phyloP scores from a whole-genome alignment of 2,797 vertebrate species.

The Bovichtus diacanthus region DNA sequence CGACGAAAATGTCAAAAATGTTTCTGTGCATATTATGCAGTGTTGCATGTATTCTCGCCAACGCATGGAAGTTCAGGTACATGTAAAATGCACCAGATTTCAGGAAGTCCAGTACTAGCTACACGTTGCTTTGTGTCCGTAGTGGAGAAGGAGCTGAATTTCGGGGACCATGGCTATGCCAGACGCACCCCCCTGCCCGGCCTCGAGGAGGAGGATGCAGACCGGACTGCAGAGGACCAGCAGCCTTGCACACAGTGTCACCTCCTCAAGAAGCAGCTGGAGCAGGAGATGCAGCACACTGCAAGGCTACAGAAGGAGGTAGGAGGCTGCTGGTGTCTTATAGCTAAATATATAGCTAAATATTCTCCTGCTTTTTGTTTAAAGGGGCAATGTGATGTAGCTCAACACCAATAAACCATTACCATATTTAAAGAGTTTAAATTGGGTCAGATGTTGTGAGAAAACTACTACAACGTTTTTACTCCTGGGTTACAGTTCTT shows the following conservation, averaged over 20 bases:
- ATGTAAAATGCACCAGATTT: background rate
- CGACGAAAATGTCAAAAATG: no score
- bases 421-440: no score
- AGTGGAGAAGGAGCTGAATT: conserved; percentile 84
- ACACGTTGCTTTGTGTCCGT: background rate
- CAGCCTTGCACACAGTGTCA: conserved; percentile 83
- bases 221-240: conserved; percentile 68
- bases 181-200: conserved; percentile 79
- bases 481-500: background rate
- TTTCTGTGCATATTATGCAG: no score
- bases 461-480: background rate
- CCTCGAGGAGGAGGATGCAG: conserved; percentile 74
- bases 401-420: background rate
- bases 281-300: conserved; percentile 86
- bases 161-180: conserved; percentile 87
- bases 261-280: conserved; percentile 84
- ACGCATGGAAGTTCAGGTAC: background rate
- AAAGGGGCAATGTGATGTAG: background rate
- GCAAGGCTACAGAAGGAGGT: conserved; percentile 86
- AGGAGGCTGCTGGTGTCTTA: background rate
- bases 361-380: background rate
- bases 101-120: background rate
- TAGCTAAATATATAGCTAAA: no score
- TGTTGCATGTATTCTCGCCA: background rate
- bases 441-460: background rate